Evolutionary conservation across 2,888 invertebrate genomes (phyloP).

Genomic region (Fissipunctia ypsillon): DNA sequence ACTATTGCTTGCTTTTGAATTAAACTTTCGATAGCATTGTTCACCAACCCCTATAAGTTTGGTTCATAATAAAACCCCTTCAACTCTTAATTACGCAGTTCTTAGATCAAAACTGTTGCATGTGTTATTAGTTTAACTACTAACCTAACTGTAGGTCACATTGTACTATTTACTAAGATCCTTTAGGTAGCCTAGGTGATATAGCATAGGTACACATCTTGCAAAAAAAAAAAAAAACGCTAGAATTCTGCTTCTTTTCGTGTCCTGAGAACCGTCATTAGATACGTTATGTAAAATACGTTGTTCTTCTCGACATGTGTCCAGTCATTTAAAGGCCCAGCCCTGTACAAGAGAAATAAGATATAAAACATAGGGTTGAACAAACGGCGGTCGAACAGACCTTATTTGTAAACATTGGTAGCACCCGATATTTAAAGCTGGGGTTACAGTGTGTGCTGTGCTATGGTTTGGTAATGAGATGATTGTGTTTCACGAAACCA

Average conservation of each 20-base stretch:
- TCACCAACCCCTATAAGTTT: too few relatives aligned
- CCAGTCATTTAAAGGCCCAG: constrained; percentile 47
- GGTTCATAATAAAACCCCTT: too few relatives aligned
- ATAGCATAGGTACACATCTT: too few relatives aligned
- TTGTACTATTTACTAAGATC: too few relatives aligned
- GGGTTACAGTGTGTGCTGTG: constrained; percentile 54
- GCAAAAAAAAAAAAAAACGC: constrained; percentile 3
- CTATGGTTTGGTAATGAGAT: background rate
- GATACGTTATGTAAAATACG: constrained; percentile 49
- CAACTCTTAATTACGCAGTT: too few relatives aligned
- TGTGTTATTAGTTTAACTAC: too few relatives aligned
- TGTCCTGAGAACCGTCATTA: constrained; percentile 34
- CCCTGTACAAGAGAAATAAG: constrained; percentile 65
- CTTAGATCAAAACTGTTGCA: too few relatives aligned
- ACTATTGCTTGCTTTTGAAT: too few relatives aligned
- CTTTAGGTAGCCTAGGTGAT: too few relatives aligned
- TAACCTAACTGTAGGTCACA: too few relatives aligned
- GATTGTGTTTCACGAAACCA: background rate
- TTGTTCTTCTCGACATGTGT: constrained; percentile 47
- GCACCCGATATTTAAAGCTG: constrained; percentile 61
- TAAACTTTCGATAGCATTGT: too few relatives aligned
- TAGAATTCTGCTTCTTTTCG: constrained; percentile 14
- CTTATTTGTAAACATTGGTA: constrained; percentile 87
- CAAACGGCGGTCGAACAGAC: constrained; percentile 74
- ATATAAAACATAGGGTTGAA: constrained; percentile 73